Conservation (phyloP, 2,113 vertebrate species). For the Dromiciops gliroides region DNA sequence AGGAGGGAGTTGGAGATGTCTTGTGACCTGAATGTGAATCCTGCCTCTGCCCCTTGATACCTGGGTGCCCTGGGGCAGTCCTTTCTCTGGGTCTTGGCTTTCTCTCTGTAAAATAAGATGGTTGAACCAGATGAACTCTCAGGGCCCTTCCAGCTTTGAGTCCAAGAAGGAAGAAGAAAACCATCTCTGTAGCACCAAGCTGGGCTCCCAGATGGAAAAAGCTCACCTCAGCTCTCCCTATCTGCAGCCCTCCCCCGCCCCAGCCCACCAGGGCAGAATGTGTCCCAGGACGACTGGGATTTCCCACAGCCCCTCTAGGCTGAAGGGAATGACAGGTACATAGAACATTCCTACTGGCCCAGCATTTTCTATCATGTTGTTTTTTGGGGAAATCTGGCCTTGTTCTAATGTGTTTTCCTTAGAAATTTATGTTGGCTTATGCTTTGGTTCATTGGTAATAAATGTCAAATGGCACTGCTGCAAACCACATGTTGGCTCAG, state of each 20-base stretch:
- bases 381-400: not conserved
- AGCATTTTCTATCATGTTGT: constrained; percentile 9
- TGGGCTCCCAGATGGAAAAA: no score
- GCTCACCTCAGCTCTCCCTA: no score
- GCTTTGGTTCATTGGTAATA: not conserved
- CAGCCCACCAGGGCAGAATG: no score
- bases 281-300: not conserved
- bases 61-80: no score
- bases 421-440: accelerated
- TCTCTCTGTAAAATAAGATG: not conserved
- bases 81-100: not conserved
- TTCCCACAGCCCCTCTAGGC: not conserved
- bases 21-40: no score
- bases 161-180: no score
- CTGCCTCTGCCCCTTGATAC: no score
- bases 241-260: no score
- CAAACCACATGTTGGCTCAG: not conserved
- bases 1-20: no score
- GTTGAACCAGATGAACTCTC: no score
- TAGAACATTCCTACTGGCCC: not conserved
- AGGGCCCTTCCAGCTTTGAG: not conserved
- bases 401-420: constrained; percentile 3
- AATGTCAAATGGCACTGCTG: not conserved
- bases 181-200: no score
- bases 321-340: not conserved